Conservation (phyloP, 2,888 invertebrate genomes). For the Chymomyza caudatula region DNA sequence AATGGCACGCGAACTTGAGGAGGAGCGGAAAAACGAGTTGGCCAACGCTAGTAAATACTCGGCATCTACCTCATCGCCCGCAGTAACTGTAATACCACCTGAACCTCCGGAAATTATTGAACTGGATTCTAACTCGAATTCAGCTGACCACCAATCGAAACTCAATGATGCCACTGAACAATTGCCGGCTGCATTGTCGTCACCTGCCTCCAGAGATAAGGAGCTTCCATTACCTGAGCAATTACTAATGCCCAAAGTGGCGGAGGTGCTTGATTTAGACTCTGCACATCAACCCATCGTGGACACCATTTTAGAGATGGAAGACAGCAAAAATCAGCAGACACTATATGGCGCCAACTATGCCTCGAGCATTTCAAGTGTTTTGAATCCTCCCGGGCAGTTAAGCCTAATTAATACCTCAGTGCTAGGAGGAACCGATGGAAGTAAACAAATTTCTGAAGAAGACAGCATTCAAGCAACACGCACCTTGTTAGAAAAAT, state of each 20-base stretch:
- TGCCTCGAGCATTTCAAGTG: conserved; percentile 46
- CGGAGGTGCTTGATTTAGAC: conserved; percentile 39
- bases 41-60: conserved; percentile 71
- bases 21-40: conserved; percentile 69
- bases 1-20: conserved; percentile 68
- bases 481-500: conserved; percentile 89
- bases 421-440: conserved; percentile 7
- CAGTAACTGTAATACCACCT: conserved; percentile 67
- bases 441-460: conserved; percentile 63
- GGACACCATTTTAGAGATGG: conserved; percentile 72
- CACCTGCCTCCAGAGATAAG: conserved; percentile 12
- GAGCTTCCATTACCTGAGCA: conserved; percentile 10
- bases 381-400: conserved; percentile 61
- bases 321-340: conserved; percentile 64
- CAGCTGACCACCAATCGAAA: conserved; percentile 44
- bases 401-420: conserved; percentile 37
- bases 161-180: not conserved
- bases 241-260: conserved; percentile 1
- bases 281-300: conserved; percentile 68
- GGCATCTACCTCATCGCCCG: conserved; percentile 70
- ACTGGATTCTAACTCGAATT: conserved; percentile 75
- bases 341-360: conserved; percentile 30
- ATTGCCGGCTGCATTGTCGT: conserved; percentile 10
- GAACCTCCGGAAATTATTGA: conserved; percentile 76
- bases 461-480: conserved; percentile 91